phyloP scores from a whole-genome alignment of 2,888 invertebrate genomes.

The Dolichomitus sp. region DNA sequence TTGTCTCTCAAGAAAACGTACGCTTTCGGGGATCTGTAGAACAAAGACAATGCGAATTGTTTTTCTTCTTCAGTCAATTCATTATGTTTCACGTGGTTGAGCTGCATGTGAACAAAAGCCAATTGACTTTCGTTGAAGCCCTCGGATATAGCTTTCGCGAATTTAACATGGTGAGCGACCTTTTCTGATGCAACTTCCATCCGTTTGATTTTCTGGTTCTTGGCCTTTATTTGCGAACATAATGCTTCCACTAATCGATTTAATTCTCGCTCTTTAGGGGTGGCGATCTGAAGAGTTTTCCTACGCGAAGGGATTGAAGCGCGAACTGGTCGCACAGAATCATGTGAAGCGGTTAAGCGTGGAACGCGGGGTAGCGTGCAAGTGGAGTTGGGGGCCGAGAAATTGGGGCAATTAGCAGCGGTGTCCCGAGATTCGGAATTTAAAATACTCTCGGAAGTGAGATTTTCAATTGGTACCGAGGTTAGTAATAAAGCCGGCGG shows the following conservation, averaged over 20 bases:
- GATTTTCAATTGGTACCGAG: background rate
- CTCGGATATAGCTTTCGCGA: conserved; percentile 22
- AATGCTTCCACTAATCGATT: background rate
- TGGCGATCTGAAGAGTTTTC: background rate
- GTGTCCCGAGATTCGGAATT: background rate
- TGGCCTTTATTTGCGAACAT: conserved; percentile 9
- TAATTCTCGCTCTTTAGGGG: conserved; percentile 5
- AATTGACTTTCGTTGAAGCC: conserved; percentile 40
- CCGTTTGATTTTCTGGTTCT: conserved; percentile 28
- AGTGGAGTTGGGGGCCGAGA: background rate
- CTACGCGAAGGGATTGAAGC: background rate
- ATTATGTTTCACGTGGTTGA: conserved; percentile 60
- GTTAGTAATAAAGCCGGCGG: background rate
- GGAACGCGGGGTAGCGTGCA: background rate
- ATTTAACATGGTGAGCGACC: background rate
- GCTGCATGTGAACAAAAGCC: conserved; percentile 66
- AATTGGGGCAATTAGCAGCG: background rate
- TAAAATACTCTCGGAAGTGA: background rate
- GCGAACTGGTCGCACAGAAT: no score
- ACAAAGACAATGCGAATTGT: conserved; percentile 73
- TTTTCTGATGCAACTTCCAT: background rate
- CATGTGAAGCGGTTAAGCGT: no score
- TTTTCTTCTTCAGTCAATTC: conserved; percentile 73
- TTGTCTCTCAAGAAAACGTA: conserved; percentile 72
- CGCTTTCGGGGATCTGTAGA: conserved; percentile 76